A percentile compares a stretch with the other conserved stretches of the same genome.
These are phyloP conservation scores for Eilema depressum DNA, from an alignment of 2,888 invertebrate genomes.

Conservation along the genomic window DNA sequence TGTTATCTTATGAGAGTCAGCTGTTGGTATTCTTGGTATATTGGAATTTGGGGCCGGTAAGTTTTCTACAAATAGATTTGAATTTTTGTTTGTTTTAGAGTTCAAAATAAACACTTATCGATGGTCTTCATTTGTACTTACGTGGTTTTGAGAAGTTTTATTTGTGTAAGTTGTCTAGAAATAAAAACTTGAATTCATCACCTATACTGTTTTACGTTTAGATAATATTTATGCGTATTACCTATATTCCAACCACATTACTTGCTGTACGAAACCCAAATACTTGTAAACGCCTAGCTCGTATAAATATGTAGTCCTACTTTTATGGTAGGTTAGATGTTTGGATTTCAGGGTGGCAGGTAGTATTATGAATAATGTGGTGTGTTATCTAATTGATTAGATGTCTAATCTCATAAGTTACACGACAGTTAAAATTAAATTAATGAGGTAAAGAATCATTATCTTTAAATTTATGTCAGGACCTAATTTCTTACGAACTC, in stretches of 20 bases:
- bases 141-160: slow-evolving; percentile 6
- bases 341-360: neutral
- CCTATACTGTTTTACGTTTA: slow-evolving; percentile 7
- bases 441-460: neutral
- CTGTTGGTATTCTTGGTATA: slow-evolving; percentile 61
- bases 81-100: slow-evolving; percentile 16
- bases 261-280: neutral
- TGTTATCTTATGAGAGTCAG: slow-evolving; percentile 56
- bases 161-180: neutral
- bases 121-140: slow-evolving; percentile 14
- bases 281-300: neutral
- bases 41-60: slow-evolving; percentile 49
- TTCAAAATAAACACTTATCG: slow-evolving; percentile 20
- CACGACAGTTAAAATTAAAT: slow-evolving; percentile 1
- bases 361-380: neutral
- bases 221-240: neutral
- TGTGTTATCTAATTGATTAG: neutral
- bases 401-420: neutral
- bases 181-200: slow-evolving; percentile 15
- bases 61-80: slow-evolving; percentile 31
- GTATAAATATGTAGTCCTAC: too few species aligned
- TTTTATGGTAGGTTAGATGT: neutral
- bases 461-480: neutral
- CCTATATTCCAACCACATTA: neutral
- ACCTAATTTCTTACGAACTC: too few species aligned